Evolutionary conservation across 1,140 invertebrate genomes (phyloP).

Genomic region (Zaprionus camerounensis): DNA sequence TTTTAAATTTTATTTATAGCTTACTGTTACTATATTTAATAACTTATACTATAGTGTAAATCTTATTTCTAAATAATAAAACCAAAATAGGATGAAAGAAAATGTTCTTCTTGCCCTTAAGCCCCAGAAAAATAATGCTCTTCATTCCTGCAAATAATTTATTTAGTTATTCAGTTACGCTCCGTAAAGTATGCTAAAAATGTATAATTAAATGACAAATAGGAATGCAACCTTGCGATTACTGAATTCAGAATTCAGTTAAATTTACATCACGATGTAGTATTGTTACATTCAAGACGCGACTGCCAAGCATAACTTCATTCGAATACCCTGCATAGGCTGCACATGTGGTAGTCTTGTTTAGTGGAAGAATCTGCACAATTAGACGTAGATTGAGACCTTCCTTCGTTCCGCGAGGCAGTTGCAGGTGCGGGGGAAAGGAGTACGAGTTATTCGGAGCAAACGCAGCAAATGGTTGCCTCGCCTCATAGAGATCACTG

Average conservation of each 20-base stretch:
- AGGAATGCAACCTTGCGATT: background rate
- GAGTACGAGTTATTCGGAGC: constrained; percentile 12
- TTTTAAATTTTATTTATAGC: no score
- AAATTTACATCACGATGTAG: background rate
- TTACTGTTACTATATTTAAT: no score
- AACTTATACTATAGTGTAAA: no score
- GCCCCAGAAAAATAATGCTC: no score
- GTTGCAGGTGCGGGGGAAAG: constrained; percentile 82
- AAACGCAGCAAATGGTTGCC: constrained; percentile 55
- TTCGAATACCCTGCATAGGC: background rate
- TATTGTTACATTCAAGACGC: background rate
- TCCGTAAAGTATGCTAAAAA: background rate
- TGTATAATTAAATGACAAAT: background rate
- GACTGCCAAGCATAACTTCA: constrained; percentile 18
- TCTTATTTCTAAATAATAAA: no score
- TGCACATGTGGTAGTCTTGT: background rate
- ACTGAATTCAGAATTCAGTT: background rate
- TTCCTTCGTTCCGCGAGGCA: constrained; percentile 85
- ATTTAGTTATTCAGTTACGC: background rate
- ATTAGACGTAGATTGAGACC: constrained; percentile 53
- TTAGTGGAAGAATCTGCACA: constrained; percentile 33
- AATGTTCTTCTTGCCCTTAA: no score
- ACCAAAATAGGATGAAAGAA: no score
- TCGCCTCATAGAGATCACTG: constrained; percentile 75
- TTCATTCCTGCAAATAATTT: background rate